Base-by-base conservation (phyloP, 2,888 invertebrate genomes). In the Trimorus sp. region DNA sequence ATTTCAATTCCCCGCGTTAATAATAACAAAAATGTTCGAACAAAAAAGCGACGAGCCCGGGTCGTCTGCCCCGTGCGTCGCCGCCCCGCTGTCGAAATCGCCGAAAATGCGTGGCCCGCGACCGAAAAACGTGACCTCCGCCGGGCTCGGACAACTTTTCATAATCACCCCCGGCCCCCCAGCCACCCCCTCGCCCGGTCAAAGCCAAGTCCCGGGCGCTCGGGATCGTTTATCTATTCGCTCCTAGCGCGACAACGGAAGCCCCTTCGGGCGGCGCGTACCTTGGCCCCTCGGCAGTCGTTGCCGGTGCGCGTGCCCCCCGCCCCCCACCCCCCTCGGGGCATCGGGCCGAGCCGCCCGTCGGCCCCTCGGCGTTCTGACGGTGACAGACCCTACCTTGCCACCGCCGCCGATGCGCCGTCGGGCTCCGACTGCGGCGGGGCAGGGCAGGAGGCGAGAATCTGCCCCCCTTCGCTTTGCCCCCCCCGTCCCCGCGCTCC, bases 341-440 rank as follows among this genome's bases (percentile, higher is more conserved):
- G 88, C 79, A 83, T 85, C 78, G 74, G 86, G 40, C 40, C 93
- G 93, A 92, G 93, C 92, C 93, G 92, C 92, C 92, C 91, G 88
- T 89, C 90, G 90, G 89, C 90, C 90, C 91, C 89, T 88, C 88
- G 85, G 90, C 89, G 92, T 90, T 92, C 92, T 89, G 92, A 92
- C 92, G 90, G 90, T 88, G 87, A 90, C 89, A 90, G 90, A 91
- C 90, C 90, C 91, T 90, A 89, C 89, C 91, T 89, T 89, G 69
- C 83, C 77, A 79, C 69, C 77, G 82, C 69, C 73, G 81, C 71
- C 75, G 78, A 80, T 76, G 80, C 79, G 79, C 73, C 56, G 82
- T 70, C 68, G 76, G 82, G 79, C 63, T 63, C 63, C 59, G 60
- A 79, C 85, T 84, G 84, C 83, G 84, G 81, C 83, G 83, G 82